Evolutionary conservation across 2,113 vertebrate species (phyloP), one percentile per base, ranked within the genome.

Genomic region (Ranitomeya imitator): DNA sequence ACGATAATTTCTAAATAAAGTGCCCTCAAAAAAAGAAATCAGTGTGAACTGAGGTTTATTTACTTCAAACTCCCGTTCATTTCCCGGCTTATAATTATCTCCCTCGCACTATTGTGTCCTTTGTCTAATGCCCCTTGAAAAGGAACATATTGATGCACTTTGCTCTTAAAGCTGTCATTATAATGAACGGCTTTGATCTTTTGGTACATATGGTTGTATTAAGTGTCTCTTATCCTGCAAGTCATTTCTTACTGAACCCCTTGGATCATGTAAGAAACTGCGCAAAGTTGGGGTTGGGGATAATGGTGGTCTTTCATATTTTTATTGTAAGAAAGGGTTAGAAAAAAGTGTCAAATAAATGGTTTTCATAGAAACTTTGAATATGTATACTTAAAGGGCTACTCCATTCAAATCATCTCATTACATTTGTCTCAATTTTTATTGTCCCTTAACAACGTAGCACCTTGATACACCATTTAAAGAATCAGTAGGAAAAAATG

Each of bases 131-230:
- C 69, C 69, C 31, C 31, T 73, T 9, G 31, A 73, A 26, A 73
- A 73, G 69, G 26, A 73, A 73, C 69, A 73, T 73, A 73, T 73
- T 73, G 69, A 15, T 73, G 69, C 69, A 16, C 69, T 63, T 63
- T 63, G 26, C 21, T 45, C 37, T 45, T 11, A 26, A 11, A 26
- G 26, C 67, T 26, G 67, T 69, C 31, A 73, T 73, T 73, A 73
- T 37, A 73, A 73, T 37, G 69, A 37, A 73, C 14, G 26, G 69
- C 69, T 37, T 37, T 73, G 31, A 73, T 73, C 31, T 31, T 37
- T 6, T 74, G 7, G 18, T 74, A 45, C 31, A 45, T 74, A 73
- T 11, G 69, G 69, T 73, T 15, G 31, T 51, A 45, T 74, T 45
- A 74, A 45, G 71, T 51, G 37, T 74, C 37, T 74, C 16, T 74